These are phyloP conservation scores for Nymphalis polychloros DNA, from an alignment of 2,888 invertebrate genomes.

Conservation along the genomic window DNA sequence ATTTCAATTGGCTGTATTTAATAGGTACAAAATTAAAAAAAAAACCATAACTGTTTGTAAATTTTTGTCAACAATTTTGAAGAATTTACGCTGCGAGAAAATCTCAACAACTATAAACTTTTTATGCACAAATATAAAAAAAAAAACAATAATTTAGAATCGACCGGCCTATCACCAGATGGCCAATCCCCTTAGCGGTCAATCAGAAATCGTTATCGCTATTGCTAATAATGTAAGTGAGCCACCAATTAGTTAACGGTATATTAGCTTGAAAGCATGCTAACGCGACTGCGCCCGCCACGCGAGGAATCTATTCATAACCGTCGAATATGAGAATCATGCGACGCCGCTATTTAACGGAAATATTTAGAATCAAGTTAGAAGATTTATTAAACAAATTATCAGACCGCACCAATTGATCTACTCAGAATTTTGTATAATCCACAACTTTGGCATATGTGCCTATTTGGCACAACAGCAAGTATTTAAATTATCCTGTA, in stretches of 20 bases:
- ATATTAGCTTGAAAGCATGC: slow-evolving; percentile 38
- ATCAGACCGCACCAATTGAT: not conserved
- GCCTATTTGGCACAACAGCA: too few relatives aligned
- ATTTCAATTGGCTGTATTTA: too few relatives aligned
- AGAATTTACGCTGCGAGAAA: too few relatives aligned
- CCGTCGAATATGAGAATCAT: slow-evolving; percentile 22
- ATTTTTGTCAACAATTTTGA: too few relatives aligned
- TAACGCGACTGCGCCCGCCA: slow-evolving; percentile 18
- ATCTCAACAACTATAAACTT: too few relatives aligned
- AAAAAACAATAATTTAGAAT: not conserved
- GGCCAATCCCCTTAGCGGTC: slow-evolving; percentile 11
- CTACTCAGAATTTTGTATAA: too few relatives aligned
- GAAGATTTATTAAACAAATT: not conserved
- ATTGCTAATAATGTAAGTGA: slow-evolving; percentile 34
- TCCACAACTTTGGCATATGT: too few relatives aligned
- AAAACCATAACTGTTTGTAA: too few relatives aligned
- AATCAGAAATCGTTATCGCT: slow-evolving; percentile 22
- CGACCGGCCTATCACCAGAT: not conserved
- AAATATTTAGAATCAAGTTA: not conserved
- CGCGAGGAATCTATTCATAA: slow-evolving; percentile 30
- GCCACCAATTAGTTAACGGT: slow-evolving; percentile 30
- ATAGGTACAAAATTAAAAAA: too few relatives aligned
- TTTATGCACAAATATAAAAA: too few relatives aligned
- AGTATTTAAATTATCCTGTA: too few relatives aligned
- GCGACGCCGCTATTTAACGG: slow-evolving; percentile 8